phyloP scores from a whole-genome alignment of 2,888 invertebrate genomes.

The Amaurobius ferox region DNA sequence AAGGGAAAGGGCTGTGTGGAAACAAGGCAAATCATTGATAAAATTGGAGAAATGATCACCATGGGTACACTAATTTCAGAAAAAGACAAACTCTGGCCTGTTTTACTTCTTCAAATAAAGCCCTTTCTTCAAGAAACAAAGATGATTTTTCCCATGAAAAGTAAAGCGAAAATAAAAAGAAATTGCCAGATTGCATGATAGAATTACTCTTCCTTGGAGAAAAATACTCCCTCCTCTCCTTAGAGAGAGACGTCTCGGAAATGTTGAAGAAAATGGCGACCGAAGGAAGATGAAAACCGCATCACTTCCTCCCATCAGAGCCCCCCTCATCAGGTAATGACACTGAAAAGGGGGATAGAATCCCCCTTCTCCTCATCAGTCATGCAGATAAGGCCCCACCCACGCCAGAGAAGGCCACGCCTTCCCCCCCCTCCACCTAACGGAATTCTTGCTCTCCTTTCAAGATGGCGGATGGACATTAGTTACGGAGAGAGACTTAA shows the following conservation, averaged over 20 bases:
- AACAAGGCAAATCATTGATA: no score
- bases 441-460: conserved; percentile 13
- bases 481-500: conserved; percentile 54
- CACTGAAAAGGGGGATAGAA: conserved; percentile 12
- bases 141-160: neutral
- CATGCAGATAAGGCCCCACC: conserved; percentile 69
- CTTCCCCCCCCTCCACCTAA: conserved; percentile 15
- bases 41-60: no score
- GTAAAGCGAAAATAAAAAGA: neutral
- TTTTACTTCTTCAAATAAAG: no score
- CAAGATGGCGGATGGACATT: conserved; percentile 58
- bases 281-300: conserved; percentile 46
- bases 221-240: neutral
- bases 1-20: no score
- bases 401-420: conserved; percentile 15
- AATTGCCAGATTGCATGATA: neutral
- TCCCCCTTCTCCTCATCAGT: conserved; percentile 60
- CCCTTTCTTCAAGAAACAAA: no score
- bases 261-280: conserved; percentile 27
- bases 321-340: conserved; percentile 68
- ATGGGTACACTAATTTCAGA: no score
- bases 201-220: conserved; percentile 11
- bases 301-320: neutral
- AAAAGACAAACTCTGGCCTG: no score
- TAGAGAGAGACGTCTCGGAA: conserved; percentile 21